Evolutionary conservation across 2,797 vertebrate genomes (phyloP).

Genomic region (Loris lydekkerianus): DNA sequence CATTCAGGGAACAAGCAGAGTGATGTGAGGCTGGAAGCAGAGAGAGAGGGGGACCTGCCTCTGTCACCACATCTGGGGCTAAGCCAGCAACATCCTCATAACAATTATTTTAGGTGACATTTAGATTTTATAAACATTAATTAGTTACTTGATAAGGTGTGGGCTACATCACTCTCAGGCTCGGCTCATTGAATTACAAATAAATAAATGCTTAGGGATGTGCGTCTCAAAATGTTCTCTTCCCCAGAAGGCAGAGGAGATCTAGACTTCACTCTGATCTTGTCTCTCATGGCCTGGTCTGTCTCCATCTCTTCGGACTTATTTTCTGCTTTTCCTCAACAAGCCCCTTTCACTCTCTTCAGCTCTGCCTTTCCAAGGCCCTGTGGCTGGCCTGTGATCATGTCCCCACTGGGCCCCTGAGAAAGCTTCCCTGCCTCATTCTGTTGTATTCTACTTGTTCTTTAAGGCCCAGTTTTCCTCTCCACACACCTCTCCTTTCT

Average conservation of each 20-base stretch:
- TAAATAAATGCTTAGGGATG: conserved; percentile 27
- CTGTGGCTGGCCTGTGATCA: neutral
- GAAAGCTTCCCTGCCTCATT: neutral
- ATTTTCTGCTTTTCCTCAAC: neutral
- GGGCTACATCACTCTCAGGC: neutral
- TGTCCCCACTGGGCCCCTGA: neutral
- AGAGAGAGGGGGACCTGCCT: neutral
- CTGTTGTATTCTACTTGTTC: neutral
- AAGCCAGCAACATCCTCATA: neutral
- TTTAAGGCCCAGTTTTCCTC: neutral
- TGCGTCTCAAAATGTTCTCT: neutral
- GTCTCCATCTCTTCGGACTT: neutral
- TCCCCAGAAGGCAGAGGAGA: neutral
- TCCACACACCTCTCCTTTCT: neutral
- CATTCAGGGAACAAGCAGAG: neutral
- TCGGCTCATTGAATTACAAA: conserved; percentile 46
- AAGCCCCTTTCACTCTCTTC: neutral
- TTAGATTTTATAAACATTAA: conserved; percentile 59
- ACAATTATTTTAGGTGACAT: conserved; percentile 38
- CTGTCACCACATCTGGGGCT: accelerated
- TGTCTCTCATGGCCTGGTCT: neutral
- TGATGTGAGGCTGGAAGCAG: neutral
- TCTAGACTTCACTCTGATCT: neutral
- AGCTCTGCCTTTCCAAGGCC: neutral
- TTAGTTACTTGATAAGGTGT: conserved; percentile 26